A percentile compares a stretch with the other conserved stretches of the same genome.
Evolutionary conservation across 2,113 vertebrate species (phyloP).

Genomic region (Nothocercus nigrocapillus): DNA sequence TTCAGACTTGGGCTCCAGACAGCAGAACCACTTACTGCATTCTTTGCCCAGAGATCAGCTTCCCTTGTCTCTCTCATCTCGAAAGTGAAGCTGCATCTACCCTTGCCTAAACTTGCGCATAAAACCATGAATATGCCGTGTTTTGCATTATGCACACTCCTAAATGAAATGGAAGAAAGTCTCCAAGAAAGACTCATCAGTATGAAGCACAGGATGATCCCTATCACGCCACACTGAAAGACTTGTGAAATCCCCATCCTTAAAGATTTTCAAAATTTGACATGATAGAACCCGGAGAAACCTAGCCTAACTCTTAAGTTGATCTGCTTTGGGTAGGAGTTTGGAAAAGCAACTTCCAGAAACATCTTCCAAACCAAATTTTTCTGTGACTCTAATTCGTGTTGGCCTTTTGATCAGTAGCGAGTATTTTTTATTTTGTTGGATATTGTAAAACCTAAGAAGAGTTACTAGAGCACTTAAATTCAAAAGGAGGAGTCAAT

Average conservation of each 20-base stretch:
- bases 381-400: background rate
- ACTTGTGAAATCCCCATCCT: background rate
- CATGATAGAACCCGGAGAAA: background rate
- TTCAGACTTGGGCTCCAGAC: rapidly evolving
- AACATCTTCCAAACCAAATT: background rate
- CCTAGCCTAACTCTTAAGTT: background rate
- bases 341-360: background rate
- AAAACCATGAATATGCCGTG: background rate
- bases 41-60: background rate
- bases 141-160: background rate
- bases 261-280: background rate
- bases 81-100: background rate
- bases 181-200: background rate
- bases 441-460: background rate
- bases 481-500: background rate
- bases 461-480: background rate
- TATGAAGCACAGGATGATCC: background rate
- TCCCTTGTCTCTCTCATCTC: background rate
- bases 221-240: background rate
- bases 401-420: background rate
- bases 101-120: background rate
- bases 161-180: background rate
- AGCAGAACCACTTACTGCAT: rapidly evolving
- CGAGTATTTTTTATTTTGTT: background rate
- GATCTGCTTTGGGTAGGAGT: background rate